phyloP scores from a whole-genome alignment of 37 sponge, comb jelly and placozoan species.

The Hexactinellida sp. region DNA sequence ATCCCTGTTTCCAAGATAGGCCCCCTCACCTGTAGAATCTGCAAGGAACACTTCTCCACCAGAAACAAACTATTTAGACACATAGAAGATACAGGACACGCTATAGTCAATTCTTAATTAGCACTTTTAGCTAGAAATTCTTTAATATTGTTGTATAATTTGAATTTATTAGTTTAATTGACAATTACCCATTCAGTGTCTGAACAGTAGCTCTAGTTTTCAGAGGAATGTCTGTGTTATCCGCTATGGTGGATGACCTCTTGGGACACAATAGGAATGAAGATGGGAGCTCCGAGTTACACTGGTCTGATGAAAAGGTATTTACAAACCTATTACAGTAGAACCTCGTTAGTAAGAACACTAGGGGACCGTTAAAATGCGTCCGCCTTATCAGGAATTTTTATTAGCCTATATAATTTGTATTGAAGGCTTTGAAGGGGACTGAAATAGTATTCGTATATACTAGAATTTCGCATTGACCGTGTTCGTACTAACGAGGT shows the following conservation, averaged over 20 bases:
- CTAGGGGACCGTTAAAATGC: not conserved
- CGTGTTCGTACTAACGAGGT: too few species aligned
- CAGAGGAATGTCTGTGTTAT: not conserved
- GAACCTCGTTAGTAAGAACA: not conserved
- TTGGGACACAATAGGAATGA: constrained; percentile 8
- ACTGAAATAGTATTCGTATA: too few species aligned
- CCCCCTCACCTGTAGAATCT: constrained; percentile 36
- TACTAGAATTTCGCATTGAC: too few species aligned
- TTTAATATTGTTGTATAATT: too few species aligned
- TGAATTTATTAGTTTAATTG: too few species aligned
- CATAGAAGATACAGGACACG: constrained; percentile 78
- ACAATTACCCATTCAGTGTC: not conserved
- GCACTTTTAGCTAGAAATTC: too few species aligned
- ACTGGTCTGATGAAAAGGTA: constrained; percentile 15
- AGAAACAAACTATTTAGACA: constrained; percentile 85
- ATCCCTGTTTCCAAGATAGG: not conserved
- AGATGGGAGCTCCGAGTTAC: not conserved
- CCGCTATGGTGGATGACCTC: constrained; percentile 9
- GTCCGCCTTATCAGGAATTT: not conserved
- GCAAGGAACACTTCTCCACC: constrained; percentile 40
- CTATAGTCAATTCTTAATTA: constrained; percentile 23
- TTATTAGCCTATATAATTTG: too few species aligned
- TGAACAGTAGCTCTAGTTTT: not conserved
- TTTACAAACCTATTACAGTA: not conserved
- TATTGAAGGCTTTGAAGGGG: too few species aligned